phyloP scores from a whole-genome alignment of 2,113 vertebrate species.

The Hucho hucho region DNA sequence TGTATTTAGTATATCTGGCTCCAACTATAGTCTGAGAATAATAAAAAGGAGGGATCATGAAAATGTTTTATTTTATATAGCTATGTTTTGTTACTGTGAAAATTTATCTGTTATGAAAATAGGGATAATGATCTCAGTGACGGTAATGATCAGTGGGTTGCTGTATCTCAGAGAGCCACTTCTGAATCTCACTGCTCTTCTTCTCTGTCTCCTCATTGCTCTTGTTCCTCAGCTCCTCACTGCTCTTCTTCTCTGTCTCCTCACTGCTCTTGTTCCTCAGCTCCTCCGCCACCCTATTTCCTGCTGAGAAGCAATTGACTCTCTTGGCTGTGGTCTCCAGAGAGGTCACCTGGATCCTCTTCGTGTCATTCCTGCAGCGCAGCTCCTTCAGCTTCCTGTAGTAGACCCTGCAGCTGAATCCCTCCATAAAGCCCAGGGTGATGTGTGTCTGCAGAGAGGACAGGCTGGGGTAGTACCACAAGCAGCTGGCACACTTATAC shows the following conservation, averaged over 20 bases:
- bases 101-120: neutral
- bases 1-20: neutral
- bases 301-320: neutral
- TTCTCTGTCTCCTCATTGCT: neutral
- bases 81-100: neutral
- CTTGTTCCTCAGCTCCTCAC: neutral
- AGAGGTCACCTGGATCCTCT: neutral
- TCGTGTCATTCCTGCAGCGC: neutral
- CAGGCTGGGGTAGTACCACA: conserved; percentile 14
- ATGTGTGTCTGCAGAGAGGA: conserved; percentile 8
- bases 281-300: neutral
- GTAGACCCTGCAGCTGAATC: conserved; percentile 18
- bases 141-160: neutral
- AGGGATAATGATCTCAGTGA: neutral
- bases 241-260: neutral
- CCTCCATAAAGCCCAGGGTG: conserved; percentile 1
- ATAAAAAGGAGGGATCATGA: neutral
- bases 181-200: neutral
- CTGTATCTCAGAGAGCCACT: conserved; percentile 14
- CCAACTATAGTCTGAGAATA: neutral
- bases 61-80: neutral
- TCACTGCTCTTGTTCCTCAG: neutral
- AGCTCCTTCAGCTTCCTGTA: conserved; percentile 16
- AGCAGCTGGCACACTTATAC: conserved; percentile 14
- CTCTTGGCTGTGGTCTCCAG: neutral